These are phyloP conservation scores for Caprella mutica DNA, from an alignment of 2,888 invertebrate genomes.

Conservation along the genomic window DNA sequence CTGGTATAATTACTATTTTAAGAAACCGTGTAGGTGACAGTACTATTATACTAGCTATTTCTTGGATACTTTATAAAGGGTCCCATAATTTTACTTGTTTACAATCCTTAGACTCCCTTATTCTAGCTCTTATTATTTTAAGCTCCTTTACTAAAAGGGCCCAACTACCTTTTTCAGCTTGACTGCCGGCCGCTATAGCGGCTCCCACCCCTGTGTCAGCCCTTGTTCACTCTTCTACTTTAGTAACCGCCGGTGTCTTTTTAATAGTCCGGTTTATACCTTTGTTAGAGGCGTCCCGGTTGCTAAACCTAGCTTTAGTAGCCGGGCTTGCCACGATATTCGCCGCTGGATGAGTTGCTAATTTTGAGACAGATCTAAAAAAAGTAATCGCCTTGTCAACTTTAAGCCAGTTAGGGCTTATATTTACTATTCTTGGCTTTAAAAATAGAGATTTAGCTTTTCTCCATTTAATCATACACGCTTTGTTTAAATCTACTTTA, in stretches of 20 bases:
- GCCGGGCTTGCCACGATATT: constrained; percentile 41
- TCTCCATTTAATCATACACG: constrained; percentile 62
- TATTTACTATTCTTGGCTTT: constrained; percentile 54
- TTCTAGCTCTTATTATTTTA: constrained; percentile 42
- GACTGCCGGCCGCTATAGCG: constrained; percentile 61
- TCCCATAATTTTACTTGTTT: constrained; percentile 48
- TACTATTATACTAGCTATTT: constrained; percentile 51
- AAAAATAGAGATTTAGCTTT: constrained; percentile 50
- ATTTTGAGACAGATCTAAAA: constrained; percentile 51
- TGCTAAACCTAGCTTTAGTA: constrained; percentile 47
- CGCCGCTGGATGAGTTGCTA: constrained; percentile 40
- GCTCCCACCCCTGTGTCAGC: constrained; percentile 66
- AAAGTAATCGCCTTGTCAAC: constrained; percentile 68
- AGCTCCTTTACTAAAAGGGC: constrained; percentile 64
- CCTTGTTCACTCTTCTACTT: constrained; percentile 64
- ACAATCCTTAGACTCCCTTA: constrained; percentile 41
- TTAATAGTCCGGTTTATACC: constrained; percentile 57
- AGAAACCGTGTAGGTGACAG: constrained; percentile 64
- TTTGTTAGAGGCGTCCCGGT: constrained; percentile 43
- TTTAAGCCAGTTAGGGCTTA: constrained; percentile 61
- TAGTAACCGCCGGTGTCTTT: constrained; percentile 65
- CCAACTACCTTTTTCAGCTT: constrained; percentile 67
- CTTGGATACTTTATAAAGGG: constrained; percentile 49
- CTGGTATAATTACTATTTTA: constrained; percentile 58
- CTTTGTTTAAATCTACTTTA: constrained; percentile 62